These are phyloP conservation scores for Chloropsis cyanopogon DNA, from an alignment of 2,113 vertebrate genomes.

Conservation along the genomic window DNA sequence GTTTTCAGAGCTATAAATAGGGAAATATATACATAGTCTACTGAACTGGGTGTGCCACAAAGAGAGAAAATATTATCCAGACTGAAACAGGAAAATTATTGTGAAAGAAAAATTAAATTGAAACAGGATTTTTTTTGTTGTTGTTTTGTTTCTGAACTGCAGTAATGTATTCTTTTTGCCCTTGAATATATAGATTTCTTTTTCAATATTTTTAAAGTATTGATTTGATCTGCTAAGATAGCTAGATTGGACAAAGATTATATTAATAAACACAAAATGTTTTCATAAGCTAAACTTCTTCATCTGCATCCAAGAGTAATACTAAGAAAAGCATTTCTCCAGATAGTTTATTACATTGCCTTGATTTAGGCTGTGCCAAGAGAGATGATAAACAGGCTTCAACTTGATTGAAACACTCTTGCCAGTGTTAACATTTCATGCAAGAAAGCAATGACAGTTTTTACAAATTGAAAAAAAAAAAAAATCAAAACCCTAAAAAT, in stretches of 20 bases:
- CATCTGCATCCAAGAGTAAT: background rate
- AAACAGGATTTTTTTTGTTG: background rate
- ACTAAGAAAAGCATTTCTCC: background rate
- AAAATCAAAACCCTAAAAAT: background rate
- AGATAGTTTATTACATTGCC: background rate
- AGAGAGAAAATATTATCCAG: background rate
- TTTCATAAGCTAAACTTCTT: conserved; percentile 13
- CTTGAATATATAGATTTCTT: background rate
- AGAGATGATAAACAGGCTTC: background rate
- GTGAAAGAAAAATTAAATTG: background rate
- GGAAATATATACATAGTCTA: background rate
- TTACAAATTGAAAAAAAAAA: background rate
- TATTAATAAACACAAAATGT: background rate
- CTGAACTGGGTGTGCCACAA: background rate
- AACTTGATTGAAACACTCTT: conserved; percentile 17
- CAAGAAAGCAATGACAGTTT: background rate
- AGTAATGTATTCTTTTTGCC: background rate
- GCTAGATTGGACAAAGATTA: background rate
- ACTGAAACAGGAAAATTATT: background rate
- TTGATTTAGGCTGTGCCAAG: background rate
- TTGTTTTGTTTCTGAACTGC: background rate
- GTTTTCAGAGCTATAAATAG: background rate
- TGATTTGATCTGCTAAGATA: background rate
- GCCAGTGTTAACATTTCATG: background rate
- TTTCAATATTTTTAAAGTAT: background rate